Conservation (phyloP, 2,797 vertebrate species). For the Hylomyscus alleni region DNA sequence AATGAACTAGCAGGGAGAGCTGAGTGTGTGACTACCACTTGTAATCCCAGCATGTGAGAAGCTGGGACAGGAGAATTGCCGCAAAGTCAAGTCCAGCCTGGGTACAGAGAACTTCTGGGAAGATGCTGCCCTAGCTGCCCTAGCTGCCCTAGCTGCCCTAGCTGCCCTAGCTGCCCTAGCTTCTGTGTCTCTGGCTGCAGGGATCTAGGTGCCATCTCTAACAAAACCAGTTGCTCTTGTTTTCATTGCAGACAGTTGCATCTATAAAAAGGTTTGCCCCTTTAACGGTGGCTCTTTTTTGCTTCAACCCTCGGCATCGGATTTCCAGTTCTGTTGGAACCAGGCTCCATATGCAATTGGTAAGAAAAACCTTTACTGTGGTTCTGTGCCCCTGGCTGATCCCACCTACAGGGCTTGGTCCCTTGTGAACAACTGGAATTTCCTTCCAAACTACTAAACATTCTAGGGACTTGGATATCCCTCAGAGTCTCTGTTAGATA, state of each 20-base stretch:
- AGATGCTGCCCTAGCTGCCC: not conserved
- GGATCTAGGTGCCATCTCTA: not conserved
- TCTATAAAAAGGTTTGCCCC: conserved; percentile 97
- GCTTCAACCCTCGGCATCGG: conserved; percentile 96
- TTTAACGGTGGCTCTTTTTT: conserved; percentile 96
- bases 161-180: not conserved
- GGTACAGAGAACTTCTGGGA: not conserved
- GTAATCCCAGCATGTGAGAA: not conserved
- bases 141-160: not conserved
- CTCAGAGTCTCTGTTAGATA: not conserved
- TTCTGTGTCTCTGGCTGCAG: not conserved
- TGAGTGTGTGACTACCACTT: not conserved
- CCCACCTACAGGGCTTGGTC: rapidly evolving
- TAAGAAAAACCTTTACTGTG: conserved; percentile 86
- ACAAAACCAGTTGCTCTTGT: conserved; percentile 29
- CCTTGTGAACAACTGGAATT: not conserved
- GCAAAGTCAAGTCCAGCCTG: not conserved
- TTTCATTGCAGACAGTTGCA: conserved; percentile 93
- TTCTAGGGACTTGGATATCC: not conserved
- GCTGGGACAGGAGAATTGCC: not conserved
- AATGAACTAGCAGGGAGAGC: not conserved
- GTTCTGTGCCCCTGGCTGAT: not conserved
- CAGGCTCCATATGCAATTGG: conserved; percentile 98
- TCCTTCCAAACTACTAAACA: not conserved
- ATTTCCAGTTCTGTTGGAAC: conserved; percentile 99